Evolutionary conservation across 2,113 vertebrate genomes (phyloP).

Genomic region (Colius striatus): DNA sequence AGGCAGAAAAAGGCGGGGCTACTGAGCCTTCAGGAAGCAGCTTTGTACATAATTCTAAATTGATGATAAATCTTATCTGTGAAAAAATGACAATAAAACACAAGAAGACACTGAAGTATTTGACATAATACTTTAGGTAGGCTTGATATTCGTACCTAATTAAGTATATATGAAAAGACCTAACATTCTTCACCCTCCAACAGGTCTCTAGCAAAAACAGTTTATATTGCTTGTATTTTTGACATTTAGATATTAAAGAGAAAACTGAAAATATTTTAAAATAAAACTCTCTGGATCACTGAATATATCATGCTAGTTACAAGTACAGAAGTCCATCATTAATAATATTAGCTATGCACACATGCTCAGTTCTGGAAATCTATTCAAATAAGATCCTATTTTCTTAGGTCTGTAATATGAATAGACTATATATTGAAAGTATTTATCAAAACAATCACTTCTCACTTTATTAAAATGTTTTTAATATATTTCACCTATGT

Average conservation of each 20-base stretch:
- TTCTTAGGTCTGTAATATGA: neutral
- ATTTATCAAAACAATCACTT: neutral
- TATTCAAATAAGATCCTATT: neutral
- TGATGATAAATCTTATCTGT: neutral
- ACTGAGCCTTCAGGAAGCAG: neutral
- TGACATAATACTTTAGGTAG: neutral
- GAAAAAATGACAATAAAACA: neutral
- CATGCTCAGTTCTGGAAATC: neutral
- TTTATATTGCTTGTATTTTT: neutral
- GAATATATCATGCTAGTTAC: neutral
- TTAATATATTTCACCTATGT: neutral
- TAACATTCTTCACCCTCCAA: neutral
- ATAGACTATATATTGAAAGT: neutral
- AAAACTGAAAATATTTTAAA: neutral
- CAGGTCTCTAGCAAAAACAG: neutral
- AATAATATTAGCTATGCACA: neutral
- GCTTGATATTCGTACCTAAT: neutral
- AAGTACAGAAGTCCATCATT: neutral
- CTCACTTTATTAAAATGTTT: neutral
- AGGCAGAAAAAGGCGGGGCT: neutral
- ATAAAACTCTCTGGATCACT: neutral
- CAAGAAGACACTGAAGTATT: neutral
- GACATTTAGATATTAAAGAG: neutral
- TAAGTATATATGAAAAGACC: neutral
- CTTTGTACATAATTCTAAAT: neutral